A percentile compares a stretch with the other conserved stretches of the same genome.
phyloP scores from a whole-genome alignment of 2,113 vertebrate genomes.

The Rynchops niger region DNA sequence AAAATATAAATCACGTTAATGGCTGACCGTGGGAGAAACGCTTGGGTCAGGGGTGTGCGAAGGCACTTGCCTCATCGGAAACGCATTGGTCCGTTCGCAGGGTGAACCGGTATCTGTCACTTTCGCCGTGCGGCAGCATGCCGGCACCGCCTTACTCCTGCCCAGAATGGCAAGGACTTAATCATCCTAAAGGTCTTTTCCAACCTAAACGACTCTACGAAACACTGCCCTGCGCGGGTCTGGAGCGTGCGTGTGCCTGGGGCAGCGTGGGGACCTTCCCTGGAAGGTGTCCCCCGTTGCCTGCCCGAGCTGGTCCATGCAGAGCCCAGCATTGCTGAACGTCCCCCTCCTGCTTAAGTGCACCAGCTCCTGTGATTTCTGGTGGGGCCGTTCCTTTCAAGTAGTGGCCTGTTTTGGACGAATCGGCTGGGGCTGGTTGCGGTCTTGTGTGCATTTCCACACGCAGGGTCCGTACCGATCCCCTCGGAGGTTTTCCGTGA shows the following conservation, averaged over 20 bases:
- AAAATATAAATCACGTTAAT: neutral
- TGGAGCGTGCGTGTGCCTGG: neutral
- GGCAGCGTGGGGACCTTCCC: neutral
- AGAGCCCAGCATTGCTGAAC: neutral
- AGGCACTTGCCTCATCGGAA: neutral
- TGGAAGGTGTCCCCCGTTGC: neutral
- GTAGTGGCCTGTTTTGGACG: neutral
- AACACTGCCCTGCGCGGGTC: neutral
- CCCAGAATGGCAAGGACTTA: neutral
- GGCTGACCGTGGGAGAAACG: neutral
- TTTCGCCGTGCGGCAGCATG: accelerated
- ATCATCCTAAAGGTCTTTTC: neutral
- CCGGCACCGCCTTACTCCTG: neutral
- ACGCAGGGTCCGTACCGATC: accelerated
- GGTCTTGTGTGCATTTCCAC: neutral
- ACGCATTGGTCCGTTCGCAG: accelerated
- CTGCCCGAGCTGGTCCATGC: accelerated
- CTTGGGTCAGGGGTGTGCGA: neutral
- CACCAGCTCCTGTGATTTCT: accelerated
- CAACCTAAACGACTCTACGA: neutral
- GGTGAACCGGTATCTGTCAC: neutral
- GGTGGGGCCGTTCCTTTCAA: neutral
- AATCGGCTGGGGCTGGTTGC: neutral
- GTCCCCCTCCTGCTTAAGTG: neutral
- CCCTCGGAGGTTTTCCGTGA: neutral